Evolutionary conservation across 2,888 invertebrate species (phyloP), one percentile per base, ranked within the genome.

Genomic region (Lepidonotus clava): DNA sequence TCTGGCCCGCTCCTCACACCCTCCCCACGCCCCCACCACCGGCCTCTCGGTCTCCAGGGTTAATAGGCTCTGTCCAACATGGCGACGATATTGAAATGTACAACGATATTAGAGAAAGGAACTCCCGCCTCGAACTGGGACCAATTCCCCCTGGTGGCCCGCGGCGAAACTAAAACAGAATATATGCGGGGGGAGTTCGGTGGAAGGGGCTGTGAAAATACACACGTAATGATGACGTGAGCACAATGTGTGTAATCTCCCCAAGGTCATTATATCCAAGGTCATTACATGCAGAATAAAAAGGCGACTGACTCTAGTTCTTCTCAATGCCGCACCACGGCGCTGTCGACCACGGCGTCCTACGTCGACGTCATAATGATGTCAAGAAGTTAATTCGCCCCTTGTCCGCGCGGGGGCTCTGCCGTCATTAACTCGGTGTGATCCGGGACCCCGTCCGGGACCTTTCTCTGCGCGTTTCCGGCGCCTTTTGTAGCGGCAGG

Each of bases 191-290:
- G 46, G 8, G 46, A 46, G 8, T 46, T 18, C 34, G 36, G 4
- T 38, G 36, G 38, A 24, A 71, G 36, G 11, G 2, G 21, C 56
- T n/a, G 14, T 2, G 28, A 71, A 71, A 71, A 38, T 18, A 71
- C 38, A 38, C 71, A 24, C 36, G 34, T 71, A 36, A 1, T 71
- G 71, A 71, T 71, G 71, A 71, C 71, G 71, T 71, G 21, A 71
- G 8, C 71, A 34, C 71, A 71, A 34, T 36, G 36, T 14, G 71
- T 4, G 71, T 71, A 18, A 11, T 71, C 21, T 21, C n/a, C 71
- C 14, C 21, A 18, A 71, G 34, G 34, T 14, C 56, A 46, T 46
- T 46, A 46, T 46, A n/a, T 46, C 46, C 18, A 46, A 36, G 71
- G 71, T 34, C 36, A 38, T 71, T 71, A 71, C n/a, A 28, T 66